phyloP scores from a whole-genome alignment of 1,140 invertebrate species.

The Charaxes varanes region DNA sequence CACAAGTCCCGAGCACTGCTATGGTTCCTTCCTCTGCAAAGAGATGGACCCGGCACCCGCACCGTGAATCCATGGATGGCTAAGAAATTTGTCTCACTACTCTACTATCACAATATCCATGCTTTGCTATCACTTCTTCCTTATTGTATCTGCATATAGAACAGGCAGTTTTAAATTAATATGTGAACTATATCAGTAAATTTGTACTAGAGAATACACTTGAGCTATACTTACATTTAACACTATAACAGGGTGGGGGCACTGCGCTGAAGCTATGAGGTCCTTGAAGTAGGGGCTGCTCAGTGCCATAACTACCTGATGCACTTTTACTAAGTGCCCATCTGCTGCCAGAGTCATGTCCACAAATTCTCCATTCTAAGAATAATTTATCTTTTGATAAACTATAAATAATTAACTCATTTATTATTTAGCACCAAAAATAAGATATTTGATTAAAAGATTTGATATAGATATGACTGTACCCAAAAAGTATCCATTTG shows the following conservation, averaged over 20 bases:
- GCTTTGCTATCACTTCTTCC: no score
- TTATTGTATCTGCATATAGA: no score
- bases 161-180: no score
- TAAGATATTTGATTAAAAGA: no score
- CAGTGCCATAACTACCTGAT: conserved; percentile 83
- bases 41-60: no score
- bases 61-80: no score
- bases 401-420: background rate
- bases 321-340: conserved; percentile 83
- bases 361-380: conserved; percentile 80
- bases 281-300: conserved; percentile 85
- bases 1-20: no score
- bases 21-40: no score
- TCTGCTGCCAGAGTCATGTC: conserved; percentile 87
- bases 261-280: conserved; percentile 83
- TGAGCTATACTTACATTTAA: conserved; percentile 61
- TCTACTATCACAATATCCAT: no score
- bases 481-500: no score
- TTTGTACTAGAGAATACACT: background rate
- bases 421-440: conserved; percentile 1
- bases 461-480: no score
- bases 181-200: conserved; percentile 2
- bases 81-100: no score
- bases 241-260: conserved; percentile 87
- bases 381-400: background rate